Evolutionary conservation across 2,888 invertebrate species (phyloP).

Genomic region (Lasioglossum lativentre): DNA sequence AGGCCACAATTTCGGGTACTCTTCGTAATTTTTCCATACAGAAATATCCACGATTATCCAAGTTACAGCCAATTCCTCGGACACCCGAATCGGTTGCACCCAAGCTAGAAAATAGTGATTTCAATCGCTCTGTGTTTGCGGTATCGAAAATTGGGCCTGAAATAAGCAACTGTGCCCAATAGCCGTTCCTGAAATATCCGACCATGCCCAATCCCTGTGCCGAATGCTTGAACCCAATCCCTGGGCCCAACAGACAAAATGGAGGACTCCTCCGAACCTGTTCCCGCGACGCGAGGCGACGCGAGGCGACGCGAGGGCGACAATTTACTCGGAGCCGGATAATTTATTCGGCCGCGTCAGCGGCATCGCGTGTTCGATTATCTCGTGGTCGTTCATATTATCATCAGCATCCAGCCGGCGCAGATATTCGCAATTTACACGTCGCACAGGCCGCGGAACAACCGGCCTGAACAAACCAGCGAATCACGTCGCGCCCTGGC

Average conservation of each 20-base stretch:
- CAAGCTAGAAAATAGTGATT: neutral
- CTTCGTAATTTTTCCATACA: neutral
- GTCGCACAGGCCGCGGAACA: slow-evolving; percentile 4
- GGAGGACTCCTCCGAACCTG: neutral
- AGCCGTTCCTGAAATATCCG: neutral
- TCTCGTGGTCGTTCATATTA: slow-evolving; percentile 15
- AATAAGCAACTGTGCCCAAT: neutral
- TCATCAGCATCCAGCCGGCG: slow-evolving; percentile 14
- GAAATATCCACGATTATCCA: neutral
- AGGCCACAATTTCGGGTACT: neutral
- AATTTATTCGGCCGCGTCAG: neutral
- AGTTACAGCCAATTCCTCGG: neutral
- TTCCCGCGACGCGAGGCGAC: neutral
- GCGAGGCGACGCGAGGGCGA: neutral
- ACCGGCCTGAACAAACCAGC: neutral
- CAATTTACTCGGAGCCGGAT: neutral
- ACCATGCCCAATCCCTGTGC: neutral
- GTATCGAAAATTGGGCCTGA: neutral
- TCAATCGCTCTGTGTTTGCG: neutral
- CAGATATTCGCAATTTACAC: slow-evolving; percentile 23
- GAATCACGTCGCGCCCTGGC: neutral
- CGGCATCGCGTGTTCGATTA: slow-evolving; percentile 9
- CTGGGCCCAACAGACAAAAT: neutral
- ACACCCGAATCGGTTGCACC: too few relatives aligned
- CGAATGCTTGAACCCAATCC: neutral